These are phyloP conservation scores for Dallia pectoralis DNA, from an alignment of 2,797 vertebrate species.

Conservation along the genomic window DNA sequence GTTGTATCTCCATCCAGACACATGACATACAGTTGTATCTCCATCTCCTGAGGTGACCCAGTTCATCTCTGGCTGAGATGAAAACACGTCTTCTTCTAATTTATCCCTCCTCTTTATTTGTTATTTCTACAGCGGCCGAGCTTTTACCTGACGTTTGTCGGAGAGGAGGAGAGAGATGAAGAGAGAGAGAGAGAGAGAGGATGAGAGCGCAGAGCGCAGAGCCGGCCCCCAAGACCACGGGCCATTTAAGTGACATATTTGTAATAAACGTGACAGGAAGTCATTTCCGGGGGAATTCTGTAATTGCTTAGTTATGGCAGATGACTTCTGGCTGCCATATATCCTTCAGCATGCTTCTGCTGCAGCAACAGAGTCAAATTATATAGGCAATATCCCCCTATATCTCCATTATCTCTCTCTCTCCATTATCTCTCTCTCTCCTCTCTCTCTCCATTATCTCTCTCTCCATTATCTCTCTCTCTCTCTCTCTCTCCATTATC, in stretches of 20 bases:
- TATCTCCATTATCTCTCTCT: neutral
- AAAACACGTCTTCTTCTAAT: neutral
- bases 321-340: conserved; percentile 35
- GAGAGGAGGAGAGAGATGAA: neutral
- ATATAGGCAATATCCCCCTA: conserved; percentile 19
- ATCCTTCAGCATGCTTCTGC: conserved; percentile 16
- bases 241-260: conserved; percentile 33
- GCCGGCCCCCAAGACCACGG: conserved; percentile 7
- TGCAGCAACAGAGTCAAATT: conserved; percentile 15
- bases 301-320: conserved; percentile 44
- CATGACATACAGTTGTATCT: conserved; percentile 3
- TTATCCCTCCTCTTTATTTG: neutral
- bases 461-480: neutral
- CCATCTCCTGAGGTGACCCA: neutral
- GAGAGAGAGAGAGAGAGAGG: conserved; percentile 9
- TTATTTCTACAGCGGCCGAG: conserved; percentile 1
- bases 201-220: too few species aligned
- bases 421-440: too few species aligned
- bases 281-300: conserved; percentile 31
- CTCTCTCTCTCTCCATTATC: neutral
- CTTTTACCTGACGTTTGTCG: neutral
- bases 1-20: neutral
- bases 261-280: conserved; percentile 48
- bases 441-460: neutral
- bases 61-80: neutral